A percentile compares a stretch with the other conserved stretches of the same genome.
phyloP scores from a whole-genome alignment of 1,140 invertebrate species.

The Pseudomyrmex pallidus region DNA sequence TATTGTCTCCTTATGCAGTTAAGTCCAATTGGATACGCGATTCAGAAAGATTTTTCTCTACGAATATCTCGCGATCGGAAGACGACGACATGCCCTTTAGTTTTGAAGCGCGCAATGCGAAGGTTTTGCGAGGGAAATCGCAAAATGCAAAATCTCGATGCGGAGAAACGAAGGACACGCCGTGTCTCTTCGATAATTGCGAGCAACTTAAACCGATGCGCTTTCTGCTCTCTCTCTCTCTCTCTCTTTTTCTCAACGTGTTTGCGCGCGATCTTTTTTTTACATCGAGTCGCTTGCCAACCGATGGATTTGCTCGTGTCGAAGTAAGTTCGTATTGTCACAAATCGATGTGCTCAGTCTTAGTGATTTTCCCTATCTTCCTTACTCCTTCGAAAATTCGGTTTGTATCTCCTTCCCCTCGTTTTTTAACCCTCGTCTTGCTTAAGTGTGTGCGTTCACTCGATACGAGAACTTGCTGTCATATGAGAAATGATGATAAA shows the following conservation, averaged over 20 bases:
- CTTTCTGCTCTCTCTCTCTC: constrained; percentile 46
- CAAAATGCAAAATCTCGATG: constrained; percentile 2
- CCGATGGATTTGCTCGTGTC: constrained; percentile 78
- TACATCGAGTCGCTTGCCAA: constrained; percentile 75
- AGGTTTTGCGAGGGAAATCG: not conserved
- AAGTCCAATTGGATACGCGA: constrained; percentile 67
- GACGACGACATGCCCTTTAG: constrained; percentile 11
- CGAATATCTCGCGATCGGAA: not conserved
- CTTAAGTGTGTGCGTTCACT: constrained; percentile 80
- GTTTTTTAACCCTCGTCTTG: constrained; percentile 65
- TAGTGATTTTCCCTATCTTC: constrained; percentile 69
- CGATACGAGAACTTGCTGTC: constrained; percentile 80
- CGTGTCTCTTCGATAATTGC: constrained; percentile 8
- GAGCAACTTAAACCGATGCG: constrained; percentile 41
- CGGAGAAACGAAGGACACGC: constrained; percentile 21
- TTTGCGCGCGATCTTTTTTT: constrained; percentile 65
- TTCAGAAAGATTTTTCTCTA: constrained; percentile 36
- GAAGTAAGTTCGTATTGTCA: constrained; percentile 79
- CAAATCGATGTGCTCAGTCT: constrained; percentile 80
- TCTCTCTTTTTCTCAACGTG: constrained; percentile 18
- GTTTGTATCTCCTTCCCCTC: constrained; percentile 55
- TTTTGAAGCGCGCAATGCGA: not conserved
- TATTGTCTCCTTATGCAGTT: constrained; percentile 67
- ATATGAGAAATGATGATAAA: constrained; percentile 72
- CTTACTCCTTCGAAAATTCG: constrained; percentile 5